Conservation (phyloP, 64 coral and sea anemone species). For the Stichodactyla mertensii region DNA sequence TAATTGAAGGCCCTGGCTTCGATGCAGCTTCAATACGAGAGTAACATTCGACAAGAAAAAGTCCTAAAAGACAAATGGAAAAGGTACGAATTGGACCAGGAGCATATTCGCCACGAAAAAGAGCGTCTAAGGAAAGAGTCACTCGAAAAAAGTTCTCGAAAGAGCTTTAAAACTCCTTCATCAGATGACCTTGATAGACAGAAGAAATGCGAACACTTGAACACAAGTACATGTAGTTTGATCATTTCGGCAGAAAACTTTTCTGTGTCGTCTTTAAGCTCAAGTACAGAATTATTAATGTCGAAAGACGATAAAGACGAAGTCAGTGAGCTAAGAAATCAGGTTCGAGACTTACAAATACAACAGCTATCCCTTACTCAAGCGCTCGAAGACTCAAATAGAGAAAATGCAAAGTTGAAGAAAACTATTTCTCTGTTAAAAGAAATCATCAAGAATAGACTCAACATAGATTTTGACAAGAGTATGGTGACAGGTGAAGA, state of each 20-base stretch:
- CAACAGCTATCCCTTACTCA: constrained; percentile 86
- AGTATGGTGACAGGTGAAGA: neutral
- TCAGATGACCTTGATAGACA: neutral
- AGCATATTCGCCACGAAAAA: constrained; percentile 39
- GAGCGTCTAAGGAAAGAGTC: constrained; percentile 35
- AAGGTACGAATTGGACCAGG: constrained; percentile 47
- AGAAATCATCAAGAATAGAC: constrained; percentile 39
- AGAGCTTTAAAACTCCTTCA: neutral
- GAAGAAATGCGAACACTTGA: constrained; percentile 22
- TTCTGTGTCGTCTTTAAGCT: constrained; percentile 76
- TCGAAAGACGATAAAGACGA: constrained; percentile 64
- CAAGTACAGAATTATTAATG: constrained; percentile 38
- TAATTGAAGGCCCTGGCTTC: constrained; percentile 73
- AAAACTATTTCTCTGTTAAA: constrained; percentile 54
- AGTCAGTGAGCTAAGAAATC: constrained; percentile 26
- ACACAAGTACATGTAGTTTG: constrained; percentile 45
- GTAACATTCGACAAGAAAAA: constrained; percentile 73
- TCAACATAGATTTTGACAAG: constrained; percentile 46
- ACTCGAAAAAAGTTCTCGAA: neutral
- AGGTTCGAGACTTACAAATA: constrained; percentile 81
- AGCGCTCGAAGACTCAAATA: constrained; percentile 84
- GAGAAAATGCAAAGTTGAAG: constrained; percentile 80
- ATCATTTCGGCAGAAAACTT: constrained; percentile 91
- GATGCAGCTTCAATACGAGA: constrained; percentile 82
- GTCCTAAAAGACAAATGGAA: constrained; percentile 86